phyloP scores from a whole-genome alignment of 2,888 invertebrate genomes.

The Lottia scabra region DNA sequence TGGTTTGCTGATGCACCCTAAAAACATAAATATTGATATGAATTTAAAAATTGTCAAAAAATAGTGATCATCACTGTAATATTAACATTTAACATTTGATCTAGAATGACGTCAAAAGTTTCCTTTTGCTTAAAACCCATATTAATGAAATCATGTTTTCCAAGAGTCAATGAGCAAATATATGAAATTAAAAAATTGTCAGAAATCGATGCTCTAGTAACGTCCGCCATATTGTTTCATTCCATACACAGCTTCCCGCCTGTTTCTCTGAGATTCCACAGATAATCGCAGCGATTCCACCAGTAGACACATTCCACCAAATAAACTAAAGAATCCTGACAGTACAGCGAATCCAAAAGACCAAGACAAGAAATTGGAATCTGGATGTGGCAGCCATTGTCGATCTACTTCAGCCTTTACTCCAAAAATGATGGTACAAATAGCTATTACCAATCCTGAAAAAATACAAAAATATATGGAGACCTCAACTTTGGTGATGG shows the following conservation, averaged over 20 bases:
- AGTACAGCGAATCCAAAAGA: constrained; percentile 89
- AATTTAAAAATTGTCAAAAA: no score
- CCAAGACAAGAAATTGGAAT: constrained; percentile 95
- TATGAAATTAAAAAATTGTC: no score
- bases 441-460: constrained; percentile 83
- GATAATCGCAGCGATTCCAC: constrained; percentile 39
- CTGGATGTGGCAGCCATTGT: constrained; percentile 91
- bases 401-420: constrained; percentile 78
- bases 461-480: constrained; percentile 9
- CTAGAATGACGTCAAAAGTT: no score
- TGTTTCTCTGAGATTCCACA: constrained; percentile 20
- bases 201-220: no score
- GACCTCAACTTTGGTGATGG: no score
- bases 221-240: constrained; percentile 15
- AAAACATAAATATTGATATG: no score
- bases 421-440: constrained; percentile 80
- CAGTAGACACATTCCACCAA: constrained; percentile 55
- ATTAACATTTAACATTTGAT: no score
- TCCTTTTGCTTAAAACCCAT: no score
- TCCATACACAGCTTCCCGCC: constrained; percentile 23
- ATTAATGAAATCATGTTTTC: no score
- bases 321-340: constrained; percentile 70
- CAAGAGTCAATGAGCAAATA: no score
- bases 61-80: no score
- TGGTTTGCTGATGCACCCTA: no score